Base-by-base conservation (phyloP, 53 echinoderm and acorn worm species). In the Echinometra lucunter region DNA sequence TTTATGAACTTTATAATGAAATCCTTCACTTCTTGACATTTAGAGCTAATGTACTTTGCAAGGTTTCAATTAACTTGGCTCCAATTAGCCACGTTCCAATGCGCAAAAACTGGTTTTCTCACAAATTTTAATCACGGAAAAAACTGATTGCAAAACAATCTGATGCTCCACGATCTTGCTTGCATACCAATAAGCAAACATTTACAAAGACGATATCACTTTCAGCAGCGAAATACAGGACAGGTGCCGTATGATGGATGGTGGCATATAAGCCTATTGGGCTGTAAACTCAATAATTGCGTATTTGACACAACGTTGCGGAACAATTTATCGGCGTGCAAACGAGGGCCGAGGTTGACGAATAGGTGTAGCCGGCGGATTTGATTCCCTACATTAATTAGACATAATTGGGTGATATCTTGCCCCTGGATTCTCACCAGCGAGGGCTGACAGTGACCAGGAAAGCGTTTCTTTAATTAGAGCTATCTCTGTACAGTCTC, bases 311-410 rank as follows among this genome's bases (percentile, higher is more conserved):
- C 85, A 85, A 85, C 49, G 85, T 85, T 85, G 85, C 85, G 85
- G 85, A 85, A 85, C 85, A 85, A 85, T 85, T 85, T 85, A 85
- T 85, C 49, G 30, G 85, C 49, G 85, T 85, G 85, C 85, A 85
- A 85, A 85, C 12, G 85, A 85, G 85, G 18, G 85, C 49, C 85
- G 85, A 85, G 85, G 85, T 49, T 85, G 85, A 85, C 85, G 30
- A 85, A 85, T 85, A 47, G 85, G 49, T 85, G 85, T 85, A 27
- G 45, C n/a, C 49, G 49, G 18, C 30, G n/a, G 45, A 12, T 45
- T 85, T 85, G 85, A 85, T 49, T 85, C 49, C 28, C n/a, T 9
- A 12, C n/a, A 85, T 85, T 85, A 85, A 85, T 85, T 49, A 85
- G 85, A 85, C 28, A 49, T 85, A 85, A 85, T 85, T 85, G 85